Base-by-base conservation (phyloP, 2,888 invertebrate genomes). In the Andrena chrysosceles region DNA sequence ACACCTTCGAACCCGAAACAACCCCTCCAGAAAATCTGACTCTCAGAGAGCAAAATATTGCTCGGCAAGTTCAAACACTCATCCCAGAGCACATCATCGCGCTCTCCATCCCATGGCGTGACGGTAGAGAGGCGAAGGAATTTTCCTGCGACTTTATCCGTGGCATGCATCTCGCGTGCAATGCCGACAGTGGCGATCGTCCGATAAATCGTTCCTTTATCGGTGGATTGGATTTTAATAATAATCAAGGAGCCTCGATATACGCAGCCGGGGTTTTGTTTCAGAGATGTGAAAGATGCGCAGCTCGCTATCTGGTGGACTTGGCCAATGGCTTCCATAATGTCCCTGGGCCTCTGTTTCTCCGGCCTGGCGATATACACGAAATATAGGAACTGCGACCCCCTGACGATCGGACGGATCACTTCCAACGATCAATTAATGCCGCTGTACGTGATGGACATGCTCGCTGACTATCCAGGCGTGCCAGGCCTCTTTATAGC, bases 301-400 rank as follows among this genome's bases (percentile, higher is more conserved):
- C 97, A 96, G 89, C 94, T 94, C 77, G 96, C 98, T 6, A 93
- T 98, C 3, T 97, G 97, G 97, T 95, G 96, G 94, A 97, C 96
- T 91, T 96, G 97, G 96, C 98, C 98, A 0, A 96, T 98, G 69
- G 94, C 97, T 1, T 95, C 96, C 0, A 89, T 96, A 0, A 95
- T 98, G 7, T 97, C 97, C 89, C 88, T 97, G 0, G 95, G 95
- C 81, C 97, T 97, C 0, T 94, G 94, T 26, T 95, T 96, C 86
- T 96, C 97, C 73, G 98, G 98, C 0, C 93, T 98, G 20, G 96
- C 97, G 3, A 97, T 98, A 87, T 98, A 96, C 93, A 97, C 97
- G 5, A 96, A 96, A 83, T 98, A 98, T 92, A 95, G 95, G 70
- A 94, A 96, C 81, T 98, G 98, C 92, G 98, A 98, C 94, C 98